A percentile compares a stretch with the other conserved stretches of the same genome.
Conservation (phyloP, 2,888 invertebrate species). For the Alloplasta piceator region DNA sequence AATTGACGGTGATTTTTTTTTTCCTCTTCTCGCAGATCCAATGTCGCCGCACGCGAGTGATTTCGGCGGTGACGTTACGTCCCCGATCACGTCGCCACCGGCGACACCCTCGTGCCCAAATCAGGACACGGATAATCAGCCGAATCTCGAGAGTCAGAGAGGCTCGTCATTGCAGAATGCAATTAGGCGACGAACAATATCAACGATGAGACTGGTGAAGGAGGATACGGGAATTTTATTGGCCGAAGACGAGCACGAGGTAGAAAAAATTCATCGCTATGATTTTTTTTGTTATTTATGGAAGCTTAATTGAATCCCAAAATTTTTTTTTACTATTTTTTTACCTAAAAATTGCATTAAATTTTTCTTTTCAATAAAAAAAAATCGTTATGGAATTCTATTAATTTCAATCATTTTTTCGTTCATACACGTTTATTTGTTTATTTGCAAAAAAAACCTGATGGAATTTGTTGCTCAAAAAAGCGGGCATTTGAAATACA, state of each 20-base stretch:
- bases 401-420: neutral
- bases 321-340: neutral
- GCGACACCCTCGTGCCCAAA: conserved; percentile 83
- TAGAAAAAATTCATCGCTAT: conserved; percentile 59
- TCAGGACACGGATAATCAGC: conserved; percentile 75
- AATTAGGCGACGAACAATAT: conserved; percentile 78
- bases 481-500: conserved; percentile 77
- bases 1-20: neutral
- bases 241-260: conserved; percentile 80
- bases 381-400: too few species aligned
- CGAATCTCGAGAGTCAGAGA: conserved; percentile 73
- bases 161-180: conserved; percentile 78
- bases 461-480: conserved; percentile 55
- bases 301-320: neutral
- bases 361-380: neutral
- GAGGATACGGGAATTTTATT: conserved; percentile 74
- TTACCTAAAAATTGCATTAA: too few species aligned
- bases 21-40: conserved; percentile 83
- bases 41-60: conserved; percentile 86
- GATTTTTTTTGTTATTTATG: neutral
- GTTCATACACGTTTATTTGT: neutral
- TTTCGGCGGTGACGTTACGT: conserved; percentile 81
- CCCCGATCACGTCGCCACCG: conserved; percentile 85
- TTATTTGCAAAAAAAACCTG: conserved; percentile 30
- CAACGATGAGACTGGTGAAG: conserved; percentile 75